Evolutionary conservation across 2,797 vertebrate genomes (phyloP).

Genomic region (Phalanger gymnotis): DNA sequence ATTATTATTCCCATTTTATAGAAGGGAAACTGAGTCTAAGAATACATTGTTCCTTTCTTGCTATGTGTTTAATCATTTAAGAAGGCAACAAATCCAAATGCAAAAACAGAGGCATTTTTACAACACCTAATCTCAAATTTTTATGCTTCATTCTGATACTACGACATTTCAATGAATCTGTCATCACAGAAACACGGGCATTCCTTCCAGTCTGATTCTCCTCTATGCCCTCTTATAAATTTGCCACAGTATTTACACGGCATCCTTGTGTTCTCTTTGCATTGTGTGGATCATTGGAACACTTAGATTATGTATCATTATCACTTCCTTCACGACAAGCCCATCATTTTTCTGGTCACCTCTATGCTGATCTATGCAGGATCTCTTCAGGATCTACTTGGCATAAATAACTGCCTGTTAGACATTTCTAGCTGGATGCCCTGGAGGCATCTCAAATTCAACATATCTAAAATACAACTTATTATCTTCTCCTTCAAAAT

Average conservation of each 20-base stretch:
- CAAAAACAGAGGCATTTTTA: background rate
- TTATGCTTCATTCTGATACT: background rate
- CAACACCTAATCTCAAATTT: background rate
- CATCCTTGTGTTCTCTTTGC: background rate
- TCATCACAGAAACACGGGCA: background rate
- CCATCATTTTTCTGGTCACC: background rate
- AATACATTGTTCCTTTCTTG: background rate
- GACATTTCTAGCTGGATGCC: background rate
- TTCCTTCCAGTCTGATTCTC: background rate
- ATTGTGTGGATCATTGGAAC: background rate
- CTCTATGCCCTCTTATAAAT: background rate
- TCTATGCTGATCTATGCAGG: background rate
- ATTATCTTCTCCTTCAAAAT: background rate
- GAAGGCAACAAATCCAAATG: background rate
- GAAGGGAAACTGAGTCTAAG: background rate
- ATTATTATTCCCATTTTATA: background rate
- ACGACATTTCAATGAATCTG: background rate
- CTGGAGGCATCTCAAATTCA: background rate
- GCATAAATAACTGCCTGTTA: background rate
- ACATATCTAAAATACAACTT: background rate
- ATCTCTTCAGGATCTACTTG: background rate
- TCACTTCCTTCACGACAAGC: background rate
- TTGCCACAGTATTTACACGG: background rate
- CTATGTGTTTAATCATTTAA: background rate
- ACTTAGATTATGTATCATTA: background rate